phyloP scores from a whole-genome alignment of 2,113 vertebrate genomes.

The Spilogale gracilis region DNA sequence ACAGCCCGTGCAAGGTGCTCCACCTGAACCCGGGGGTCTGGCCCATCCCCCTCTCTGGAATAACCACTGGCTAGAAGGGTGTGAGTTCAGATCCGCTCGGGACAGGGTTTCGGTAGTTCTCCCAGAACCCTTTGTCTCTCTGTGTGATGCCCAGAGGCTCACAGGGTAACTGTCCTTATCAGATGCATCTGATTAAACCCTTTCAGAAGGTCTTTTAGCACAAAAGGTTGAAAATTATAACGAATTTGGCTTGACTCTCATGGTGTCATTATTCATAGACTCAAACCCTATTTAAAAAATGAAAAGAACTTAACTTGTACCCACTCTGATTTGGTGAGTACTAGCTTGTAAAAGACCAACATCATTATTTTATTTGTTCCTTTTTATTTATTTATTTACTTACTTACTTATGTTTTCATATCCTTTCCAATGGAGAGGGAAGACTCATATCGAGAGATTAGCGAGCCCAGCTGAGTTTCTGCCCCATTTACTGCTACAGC shows the following conservation, averaged over 20 bases:
- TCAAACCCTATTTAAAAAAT: not conserved
- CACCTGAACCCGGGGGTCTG: fast-evolving
- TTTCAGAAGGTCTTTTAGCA: constrained; percentile 25
- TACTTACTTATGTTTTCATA: not conserved
- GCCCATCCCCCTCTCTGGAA: not conserved
- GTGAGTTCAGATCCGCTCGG: constrained; percentile 57
- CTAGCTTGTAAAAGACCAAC: not conserved
- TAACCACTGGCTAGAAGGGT: not conserved
- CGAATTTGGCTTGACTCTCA: not conserved
- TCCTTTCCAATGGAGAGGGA: not conserved
- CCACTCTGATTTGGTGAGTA: not conserved
- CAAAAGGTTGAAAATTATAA: constrained; percentile 28
- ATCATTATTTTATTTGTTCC: not conserved
- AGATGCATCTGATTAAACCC: constrained; percentile 62
- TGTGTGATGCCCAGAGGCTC: constrained; percentile 57
- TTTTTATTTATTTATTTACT: not conserved
- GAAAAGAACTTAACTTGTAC: not conserved
- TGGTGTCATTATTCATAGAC: not conserved
- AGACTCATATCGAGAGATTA: not conserved
- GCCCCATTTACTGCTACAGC: fast-evolving
- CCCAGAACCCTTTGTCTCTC: constrained; percentile 59
- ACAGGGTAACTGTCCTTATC: constrained; percentile 73
- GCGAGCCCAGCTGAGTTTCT: not conserved
- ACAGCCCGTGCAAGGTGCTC: constrained; percentile 31
- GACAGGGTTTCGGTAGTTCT: constrained; percentile 57